Percentiles rank a stretch among this genome's conserved stretches.
Evolutionary conservation across 2,888 invertebrate species (phyloP).

Genomic region (Dryococelus australis): DNA sequence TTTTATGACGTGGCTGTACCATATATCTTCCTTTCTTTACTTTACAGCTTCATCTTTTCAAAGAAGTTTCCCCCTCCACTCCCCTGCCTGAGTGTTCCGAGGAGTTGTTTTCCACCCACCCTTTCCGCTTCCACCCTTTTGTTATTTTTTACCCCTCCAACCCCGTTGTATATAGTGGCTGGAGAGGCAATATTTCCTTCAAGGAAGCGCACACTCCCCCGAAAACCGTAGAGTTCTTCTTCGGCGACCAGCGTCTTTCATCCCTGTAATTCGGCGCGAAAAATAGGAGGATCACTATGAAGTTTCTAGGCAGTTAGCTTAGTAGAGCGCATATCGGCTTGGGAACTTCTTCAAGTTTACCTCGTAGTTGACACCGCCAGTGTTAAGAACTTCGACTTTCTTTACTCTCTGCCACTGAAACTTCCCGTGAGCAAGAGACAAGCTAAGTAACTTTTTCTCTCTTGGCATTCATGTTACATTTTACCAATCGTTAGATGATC

Average conservation of each 20-base stretch:
- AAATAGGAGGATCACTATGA: neutral
- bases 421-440: too few species aligned
- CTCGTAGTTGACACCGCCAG: neutral
- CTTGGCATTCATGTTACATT: too few species aligned
- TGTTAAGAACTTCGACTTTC: neutral
- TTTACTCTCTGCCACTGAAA: neutral
- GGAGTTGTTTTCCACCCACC: constrained; percentile 12
- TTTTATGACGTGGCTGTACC: neutral
- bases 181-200: constrained; percentile 33
- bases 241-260: neutral
- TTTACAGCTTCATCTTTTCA: constrained; percentile 11
- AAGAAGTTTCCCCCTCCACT: neutral
- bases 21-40: constrained; percentile 4
- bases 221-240: neutral
- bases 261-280: neutral
- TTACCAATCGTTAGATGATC: too few species aligned
- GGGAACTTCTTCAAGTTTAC: neutral
- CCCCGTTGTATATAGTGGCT: neutral
- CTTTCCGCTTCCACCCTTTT: neutral
- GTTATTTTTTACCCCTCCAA: constrained; percentile 4
- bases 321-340: neutral
- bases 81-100: neutral
- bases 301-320: neutral
- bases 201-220: neutral
- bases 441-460: too few species aligned